Conservation (phyloP, 2,888 invertebrate genomes). For the Tiliacea aurago region DNA sequence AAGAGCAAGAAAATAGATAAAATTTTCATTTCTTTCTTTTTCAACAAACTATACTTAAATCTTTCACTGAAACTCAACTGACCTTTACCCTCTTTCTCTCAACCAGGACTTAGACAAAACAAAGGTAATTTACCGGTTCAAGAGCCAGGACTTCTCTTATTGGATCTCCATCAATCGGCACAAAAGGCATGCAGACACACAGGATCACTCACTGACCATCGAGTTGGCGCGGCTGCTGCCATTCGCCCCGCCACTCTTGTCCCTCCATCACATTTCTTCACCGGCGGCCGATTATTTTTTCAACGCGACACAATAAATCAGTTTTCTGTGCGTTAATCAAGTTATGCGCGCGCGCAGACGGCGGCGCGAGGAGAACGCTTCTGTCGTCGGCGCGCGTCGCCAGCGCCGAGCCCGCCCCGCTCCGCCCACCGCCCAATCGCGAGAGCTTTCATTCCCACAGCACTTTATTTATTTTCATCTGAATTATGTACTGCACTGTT, state of each 20-base stretch:
- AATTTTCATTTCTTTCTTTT: conserved; percentile 6
- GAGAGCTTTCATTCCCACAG: conserved; percentile 66
- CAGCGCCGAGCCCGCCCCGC: conserved; percentile 71
- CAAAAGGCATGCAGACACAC: conserved; percentile 63
- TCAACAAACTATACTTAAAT: conserved; percentile 21
- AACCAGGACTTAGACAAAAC: conserved; percentile 49
- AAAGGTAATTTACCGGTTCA: conserved; percentile 48
- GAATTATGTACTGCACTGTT: conserved; percentile 79
- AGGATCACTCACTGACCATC: conserved; percentile 85
- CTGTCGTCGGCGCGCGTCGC: conserved; percentile 94
- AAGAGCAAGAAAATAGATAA: background rate
- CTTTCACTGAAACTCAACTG: conserved; percentile 43
- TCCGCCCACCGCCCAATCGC: conserved; percentile 83
- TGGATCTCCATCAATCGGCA: conserved; percentile 53
- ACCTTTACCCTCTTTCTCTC: conserved; percentile 43
- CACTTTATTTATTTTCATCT: conserved; percentile 79
- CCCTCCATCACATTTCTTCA: conserved; percentile 89
- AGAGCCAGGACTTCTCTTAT: conserved; percentile 51
- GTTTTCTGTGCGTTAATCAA: conserved; percentile 87
- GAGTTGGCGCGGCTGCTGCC: conserved; percentile 85
- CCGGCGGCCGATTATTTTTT: conserved; percentile 86
- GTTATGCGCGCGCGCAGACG: conserved; percentile 81
- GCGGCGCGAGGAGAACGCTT: conserved; percentile 91
- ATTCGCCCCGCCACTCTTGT: conserved; percentile 88
- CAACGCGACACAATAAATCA: conserved; percentile 90